Conservation (phyloP, 2,113 vertebrate species). For the Ceratotherium simum region DNA sequence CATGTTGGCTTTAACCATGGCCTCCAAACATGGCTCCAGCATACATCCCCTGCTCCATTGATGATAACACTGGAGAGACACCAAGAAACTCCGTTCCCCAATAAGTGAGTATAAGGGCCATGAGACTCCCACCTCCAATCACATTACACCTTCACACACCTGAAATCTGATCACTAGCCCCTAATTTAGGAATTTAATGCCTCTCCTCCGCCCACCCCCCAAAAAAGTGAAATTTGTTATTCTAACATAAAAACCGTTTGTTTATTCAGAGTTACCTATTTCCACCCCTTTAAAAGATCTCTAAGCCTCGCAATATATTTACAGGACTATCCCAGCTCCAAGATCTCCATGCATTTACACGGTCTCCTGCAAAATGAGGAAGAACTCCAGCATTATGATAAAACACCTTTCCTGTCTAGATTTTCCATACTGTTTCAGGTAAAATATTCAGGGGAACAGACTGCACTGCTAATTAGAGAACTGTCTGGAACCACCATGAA, state of each 20-base stretch:
- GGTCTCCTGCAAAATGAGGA: neutral
- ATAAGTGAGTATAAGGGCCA: neutral
- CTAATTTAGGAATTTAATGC: neutral
- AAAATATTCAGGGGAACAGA: constrained; percentile 74
- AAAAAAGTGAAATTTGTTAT: neutral
- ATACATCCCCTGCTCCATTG: no score
- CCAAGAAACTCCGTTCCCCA: neutral
- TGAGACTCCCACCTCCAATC: neutral
- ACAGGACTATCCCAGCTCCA: neutral
- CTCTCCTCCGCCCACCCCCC: accelerated
- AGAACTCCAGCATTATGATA: constrained; percentile 45
- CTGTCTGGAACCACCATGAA: constrained; percentile 77
- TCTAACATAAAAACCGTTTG: neutral
- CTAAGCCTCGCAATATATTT: neutral
- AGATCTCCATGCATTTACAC: neutral
- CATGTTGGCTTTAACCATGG: neutral
- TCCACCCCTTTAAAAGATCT: neutral
- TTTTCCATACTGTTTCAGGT: constrained; percentile 72
- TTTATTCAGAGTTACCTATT: neutral
- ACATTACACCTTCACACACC: neutral
- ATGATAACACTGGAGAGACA: neutral
- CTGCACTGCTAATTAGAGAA: constrained; percentile 86
- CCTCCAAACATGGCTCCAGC: neutral
- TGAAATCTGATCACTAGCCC: neutral
- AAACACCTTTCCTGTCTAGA: constrained; percentile 57